These are phyloP conservation scores for Hiodon alosoides DNA, from an alignment of 2,113 vertebrate genomes.

Conservation along the genomic window DNA sequence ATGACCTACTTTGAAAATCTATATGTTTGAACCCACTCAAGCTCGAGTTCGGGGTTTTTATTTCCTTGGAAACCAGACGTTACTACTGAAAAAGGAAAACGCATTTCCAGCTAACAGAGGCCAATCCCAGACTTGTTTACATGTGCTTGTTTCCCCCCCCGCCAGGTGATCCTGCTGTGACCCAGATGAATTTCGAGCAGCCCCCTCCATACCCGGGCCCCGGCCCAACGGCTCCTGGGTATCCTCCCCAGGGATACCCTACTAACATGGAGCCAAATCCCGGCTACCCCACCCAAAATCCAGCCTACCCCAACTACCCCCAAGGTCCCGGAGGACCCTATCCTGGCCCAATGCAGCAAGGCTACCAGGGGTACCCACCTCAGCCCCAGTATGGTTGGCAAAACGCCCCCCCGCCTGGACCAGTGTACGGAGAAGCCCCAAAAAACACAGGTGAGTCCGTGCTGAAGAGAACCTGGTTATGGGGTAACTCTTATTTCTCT, in stretches of 20 bases:
- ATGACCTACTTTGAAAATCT: too few species aligned
- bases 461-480: not conserved
- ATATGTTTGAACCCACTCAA: too few species aligned
- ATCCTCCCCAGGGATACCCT: conserved; percentile 65
- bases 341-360: conserved; percentile 52
- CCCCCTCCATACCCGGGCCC: conserved; percentile 81
- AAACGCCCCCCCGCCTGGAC: conserved; percentile 70
- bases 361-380: conserved; percentile 56
- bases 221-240: conserved; percentile 69
- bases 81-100: too few species aligned
- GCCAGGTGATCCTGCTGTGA: conserved; percentile 47
- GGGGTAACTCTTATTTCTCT: too few species aligned
- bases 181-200: conserved; percentile 77
- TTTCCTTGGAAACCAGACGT: too few species aligned
- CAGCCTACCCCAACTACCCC: conserved; percentile 66
- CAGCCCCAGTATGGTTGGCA: conserved; percentile 81
- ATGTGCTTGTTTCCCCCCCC: conserved; percentile 31
- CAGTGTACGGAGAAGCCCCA: conserved; percentile 73
- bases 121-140: not conserved
- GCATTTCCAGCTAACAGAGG: too few species aligned
- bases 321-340: conserved; percentile 67
- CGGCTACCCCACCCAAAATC: conserved; percentile 46
- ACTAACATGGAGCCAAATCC: conserved; percentile 55
- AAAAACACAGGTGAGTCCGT: conserved; percentile 85
- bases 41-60: too few species aligned